Evolutionary conservation across 1,140 invertebrate species (phyloP).

Genomic region (Gonatopus flavifemur): DNA sequence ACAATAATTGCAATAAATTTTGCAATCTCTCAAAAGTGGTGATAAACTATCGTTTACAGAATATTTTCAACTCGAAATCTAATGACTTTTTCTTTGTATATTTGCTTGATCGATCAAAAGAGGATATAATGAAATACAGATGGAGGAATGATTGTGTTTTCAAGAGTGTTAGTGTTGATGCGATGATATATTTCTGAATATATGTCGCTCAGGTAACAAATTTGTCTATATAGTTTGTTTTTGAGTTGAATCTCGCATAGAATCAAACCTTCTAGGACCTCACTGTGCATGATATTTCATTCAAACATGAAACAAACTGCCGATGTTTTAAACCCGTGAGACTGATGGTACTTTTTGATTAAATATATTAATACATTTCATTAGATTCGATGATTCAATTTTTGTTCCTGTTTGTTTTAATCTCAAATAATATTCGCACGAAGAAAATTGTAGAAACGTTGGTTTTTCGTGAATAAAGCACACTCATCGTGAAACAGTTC

Average conservation of each 20-base stretch:
- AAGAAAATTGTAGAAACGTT: not conserved
- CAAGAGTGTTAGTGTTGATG: no score
- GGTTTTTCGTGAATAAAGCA: conserved; percentile 1
- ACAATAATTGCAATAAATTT: no score
- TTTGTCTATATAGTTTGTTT: conserved; percentile 7
- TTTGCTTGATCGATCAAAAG: no score
- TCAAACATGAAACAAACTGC: conserved; percentile 31
- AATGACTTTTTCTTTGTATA: no score
- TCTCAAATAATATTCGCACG: not conserved
- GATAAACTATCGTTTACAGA: no score
- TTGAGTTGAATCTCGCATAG: conserved; percentile 28
- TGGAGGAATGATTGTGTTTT: no score
- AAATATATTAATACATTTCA: not conserved
- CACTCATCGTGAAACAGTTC: not conserved
- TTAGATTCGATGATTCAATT: not conserved
- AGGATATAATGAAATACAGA: no score
- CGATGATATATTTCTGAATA: no score
- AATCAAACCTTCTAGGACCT: conserved; percentile 2
- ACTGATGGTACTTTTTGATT: conserved; percentile 30
- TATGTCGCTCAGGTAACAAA: no score
- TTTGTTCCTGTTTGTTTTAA: not conserved
- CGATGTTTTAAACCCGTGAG: conserved; percentile 33
- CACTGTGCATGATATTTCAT: conserved; percentile 19
- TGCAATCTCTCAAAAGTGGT: no score
- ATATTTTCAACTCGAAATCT: no score